A percentile compares a stretch with the other conserved stretches of the same genome.
Evolutionary conservation across 2,797 vertebrate species (phyloP).

Genomic region (Hoplostethus mediterraneus): DNA sequence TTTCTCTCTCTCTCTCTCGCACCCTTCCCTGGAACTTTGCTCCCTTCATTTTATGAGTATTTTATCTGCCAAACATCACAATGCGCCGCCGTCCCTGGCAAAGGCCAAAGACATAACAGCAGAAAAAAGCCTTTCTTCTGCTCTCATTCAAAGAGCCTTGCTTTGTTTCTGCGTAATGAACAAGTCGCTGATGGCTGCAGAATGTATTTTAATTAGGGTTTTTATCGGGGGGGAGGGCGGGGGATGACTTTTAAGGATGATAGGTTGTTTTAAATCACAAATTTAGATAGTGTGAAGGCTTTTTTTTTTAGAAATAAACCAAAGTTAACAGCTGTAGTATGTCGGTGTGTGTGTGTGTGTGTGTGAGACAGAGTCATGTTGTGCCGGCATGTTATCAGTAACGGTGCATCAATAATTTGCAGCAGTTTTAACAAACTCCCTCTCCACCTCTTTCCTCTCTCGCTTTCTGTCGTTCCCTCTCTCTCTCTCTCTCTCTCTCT

Average conservation of each 20-base stretch:
- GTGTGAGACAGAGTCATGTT: constrained; percentile 37
- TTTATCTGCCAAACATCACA: constrained; percentile 76
- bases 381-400: constrained; percentile 71
- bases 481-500: constrained; percentile 23
- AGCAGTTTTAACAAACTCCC: constrained; percentile 58
- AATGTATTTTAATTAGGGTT: constrained; percentile 72
- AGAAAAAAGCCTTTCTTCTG: constrained; percentile 60
- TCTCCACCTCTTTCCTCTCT: constrained; percentile 15
- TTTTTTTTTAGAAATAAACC: constrained; percentile 54
- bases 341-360: constrained; percentile 26
- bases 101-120: constrained; percentile 72
- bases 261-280: constrained; percentile 69
- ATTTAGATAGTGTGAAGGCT: constrained; percentile 55
- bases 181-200: constrained; percentile 67
- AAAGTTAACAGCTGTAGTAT: constrained; percentile 45
- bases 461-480: too few relatives aligned
- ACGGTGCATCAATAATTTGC: constrained; percentile 75
- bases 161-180: constrained; percentile 80
- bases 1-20: neutral
- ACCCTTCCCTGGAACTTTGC: constrained; percentile 74
- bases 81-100: constrained; percentile 68
- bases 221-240: constrained; percentile 30
- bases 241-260: constrained; percentile 46
- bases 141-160: constrained; percentile 62
- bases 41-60: constrained; percentile 79